Percentiles rank a stretch among this genome's conserved stretches.
Evolutionary conservation across 2,888 invertebrate genomes (phyloP).

Genomic region (Drosophila neonasuta): DNA sequence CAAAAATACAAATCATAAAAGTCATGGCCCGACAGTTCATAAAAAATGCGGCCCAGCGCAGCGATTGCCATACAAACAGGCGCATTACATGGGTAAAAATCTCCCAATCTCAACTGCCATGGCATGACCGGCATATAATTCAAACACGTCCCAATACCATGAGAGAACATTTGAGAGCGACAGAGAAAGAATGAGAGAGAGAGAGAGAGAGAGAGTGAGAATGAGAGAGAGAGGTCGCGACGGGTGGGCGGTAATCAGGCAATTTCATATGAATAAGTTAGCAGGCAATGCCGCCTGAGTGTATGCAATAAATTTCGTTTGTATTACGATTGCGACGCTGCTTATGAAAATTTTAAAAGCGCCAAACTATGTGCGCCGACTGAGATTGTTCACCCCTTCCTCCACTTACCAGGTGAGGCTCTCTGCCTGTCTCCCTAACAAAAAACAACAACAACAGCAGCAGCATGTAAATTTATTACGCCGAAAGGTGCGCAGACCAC

Average conservation of each 20-base stretch:
- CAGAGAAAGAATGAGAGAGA: neutral
- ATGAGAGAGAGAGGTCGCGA: neutral
- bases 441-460: constrained; percentile 44
- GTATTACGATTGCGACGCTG: constrained; percentile 68
- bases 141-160: constrained; percentile 71
- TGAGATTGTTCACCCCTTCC: constrained; percentile 51
- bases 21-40: constrained; percentile 67
- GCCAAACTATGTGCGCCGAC: constrained; percentile 64
- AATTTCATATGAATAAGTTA: constrained; percentile 75
- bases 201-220: neutral
- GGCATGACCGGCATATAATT: constrained; percentile 73
- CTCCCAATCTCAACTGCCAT: constrained; percentile 42
- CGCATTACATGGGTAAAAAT: constrained; percentile 56
- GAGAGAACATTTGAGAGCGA: constrained; percentile 6
- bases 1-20: constrained; percentile 72
- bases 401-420: constrained; percentile 8
- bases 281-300: constrained; percentile 68
- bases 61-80: constrained; percentile 74
- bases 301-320: constrained; percentile 72
- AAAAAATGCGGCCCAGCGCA: constrained; percentile 72
- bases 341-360: constrained; percentile 74
- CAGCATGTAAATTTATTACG: constrained; percentile 70
- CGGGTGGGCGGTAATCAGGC: constrained; percentile 70
- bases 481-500: constrained; percentile 39
- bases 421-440: neutral